A percentile compares a stretch with the other conserved stretches of the same genome.
These are phyloP conservation scores for Zootermopsis nevadensis DNA, from an alignment of 2,888 invertebrate species.

Conservation along the genomic window DNA sequence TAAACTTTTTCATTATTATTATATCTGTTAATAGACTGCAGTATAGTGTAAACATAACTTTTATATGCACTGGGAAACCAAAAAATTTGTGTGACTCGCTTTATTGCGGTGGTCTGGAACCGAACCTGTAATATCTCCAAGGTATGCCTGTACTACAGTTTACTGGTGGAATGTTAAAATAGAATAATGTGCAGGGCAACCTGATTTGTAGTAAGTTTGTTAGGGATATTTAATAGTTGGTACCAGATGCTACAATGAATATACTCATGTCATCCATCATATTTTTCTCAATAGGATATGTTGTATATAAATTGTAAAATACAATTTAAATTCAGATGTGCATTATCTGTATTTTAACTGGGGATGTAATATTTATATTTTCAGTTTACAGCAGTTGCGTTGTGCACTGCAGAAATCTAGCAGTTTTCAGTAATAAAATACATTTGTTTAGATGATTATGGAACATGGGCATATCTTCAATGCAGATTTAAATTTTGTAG, in stretches of 20 bases:
- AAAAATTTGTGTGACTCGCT: no score
- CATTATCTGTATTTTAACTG: not conserved
- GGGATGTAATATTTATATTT: not conserved
- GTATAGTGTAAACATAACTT: no score
- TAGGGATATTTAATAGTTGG: not conserved
- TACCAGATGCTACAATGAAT: not conserved
- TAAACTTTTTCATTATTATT: no score
- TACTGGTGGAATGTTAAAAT: not conserved
- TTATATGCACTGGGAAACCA: no score
- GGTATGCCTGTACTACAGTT: not conserved
- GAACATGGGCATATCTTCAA: not conserved
- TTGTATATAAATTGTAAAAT: constrained; percentile 2
- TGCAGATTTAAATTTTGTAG: no score
- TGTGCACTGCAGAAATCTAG: not conserved
- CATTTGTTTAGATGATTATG: not conserved
- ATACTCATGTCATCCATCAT: not conserved
- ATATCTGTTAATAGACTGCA: no score
- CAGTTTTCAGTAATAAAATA: not conserved
- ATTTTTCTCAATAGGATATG: not conserved
- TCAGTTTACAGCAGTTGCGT: not conserved
- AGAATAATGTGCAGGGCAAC: not conserved
- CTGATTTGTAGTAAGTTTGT: not conserved
- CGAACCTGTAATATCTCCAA: no score
- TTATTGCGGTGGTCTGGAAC: no score
- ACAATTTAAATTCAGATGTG: not conserved